These are phyloP conservation scores for Procambarus virginalis DNA, from an alignment of 1,140 invertebrate genomes.

Conservation along the genomic window DNA sequence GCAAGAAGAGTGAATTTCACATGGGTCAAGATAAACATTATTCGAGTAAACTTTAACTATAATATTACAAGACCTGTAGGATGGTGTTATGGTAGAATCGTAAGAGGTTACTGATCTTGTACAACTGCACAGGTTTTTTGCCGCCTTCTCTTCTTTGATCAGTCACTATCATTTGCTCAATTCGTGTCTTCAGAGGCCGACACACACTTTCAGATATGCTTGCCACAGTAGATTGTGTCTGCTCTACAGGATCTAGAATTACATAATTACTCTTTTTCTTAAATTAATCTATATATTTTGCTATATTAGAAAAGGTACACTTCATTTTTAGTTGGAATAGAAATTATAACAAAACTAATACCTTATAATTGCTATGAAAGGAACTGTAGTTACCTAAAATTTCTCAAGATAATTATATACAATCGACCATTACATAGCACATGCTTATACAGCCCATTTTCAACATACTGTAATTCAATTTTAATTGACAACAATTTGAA, in stretches of 20 bases:
- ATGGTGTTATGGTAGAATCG: slow-evolving; percentile 91
- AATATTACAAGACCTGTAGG: slow-evolving; percentile 76
- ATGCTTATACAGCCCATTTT: too few relatives aligned
- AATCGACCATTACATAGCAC: too few relatives aligned
- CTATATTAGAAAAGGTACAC: too few relatives aligned
- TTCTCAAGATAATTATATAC: too few relatives aligned
- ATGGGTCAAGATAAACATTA: too few relatives aligned
- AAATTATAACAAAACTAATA: too few relatives aligned
- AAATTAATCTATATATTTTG: too few relatives aligned
- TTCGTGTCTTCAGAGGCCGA: slow-evolving; percentile 90
- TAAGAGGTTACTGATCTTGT: slow-evolving; percentile 89
- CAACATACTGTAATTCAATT: too few relatives aligned
- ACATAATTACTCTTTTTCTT: not conserved
- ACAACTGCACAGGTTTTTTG: slow-evolving; percentile 81
- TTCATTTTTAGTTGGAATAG: too few relatives aligned
- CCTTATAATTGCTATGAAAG: too few relatives aligned
- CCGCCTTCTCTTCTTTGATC: slow-evolving; percentile 80
- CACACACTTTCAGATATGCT: slow-evolving; percentile 94
- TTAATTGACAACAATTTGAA: too few relatives aligned
- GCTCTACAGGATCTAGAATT: slow-evolving; percentile 80
- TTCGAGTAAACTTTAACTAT: not conserved
- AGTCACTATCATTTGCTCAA: slow-evolving; percentile 91
- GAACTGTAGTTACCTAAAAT: too few relatives aligned
- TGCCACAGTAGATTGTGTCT: slow-evolving; percentile 78
- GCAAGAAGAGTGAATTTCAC: not conserved